Percentiles rank a stretch among this genome's conserved stretches.
These are phyloP conservation scores for Galaxea fascicularis DNA, from an alignment of 92 coral and sea anemone species.

Conservation along the genomic window DNA sequence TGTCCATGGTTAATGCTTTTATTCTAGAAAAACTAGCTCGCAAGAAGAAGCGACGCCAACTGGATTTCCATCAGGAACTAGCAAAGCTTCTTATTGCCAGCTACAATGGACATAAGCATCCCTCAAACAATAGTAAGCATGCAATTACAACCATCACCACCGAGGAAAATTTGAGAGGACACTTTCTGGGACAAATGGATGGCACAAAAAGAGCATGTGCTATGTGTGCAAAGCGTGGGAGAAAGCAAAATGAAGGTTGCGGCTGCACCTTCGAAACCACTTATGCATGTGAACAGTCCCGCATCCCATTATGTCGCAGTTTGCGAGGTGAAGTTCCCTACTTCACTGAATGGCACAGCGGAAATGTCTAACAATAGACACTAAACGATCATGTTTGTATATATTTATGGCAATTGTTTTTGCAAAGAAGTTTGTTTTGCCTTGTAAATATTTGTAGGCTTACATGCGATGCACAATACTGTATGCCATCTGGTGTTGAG, in stretches of 20 bases:
- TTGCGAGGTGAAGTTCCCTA: not conserved
- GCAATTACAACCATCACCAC: slow-evolving; percentile 14
- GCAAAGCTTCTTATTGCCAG: slow-evolving; percentile 17
- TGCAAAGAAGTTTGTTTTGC: no score
- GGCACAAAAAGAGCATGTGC: slow-evolving; percentile 47
- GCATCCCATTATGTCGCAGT: slow-evolving; percentile 35
- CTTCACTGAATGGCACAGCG: not conserved
- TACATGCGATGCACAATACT: no score
- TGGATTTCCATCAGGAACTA: not conserved
- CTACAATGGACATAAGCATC: slow-evolving; percentile 23
- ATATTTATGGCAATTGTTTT: no score
- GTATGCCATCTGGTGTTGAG: no score
- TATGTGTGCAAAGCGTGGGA: slow-evolving; percentile 38
- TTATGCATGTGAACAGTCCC: slow-evolving; percentile 43
- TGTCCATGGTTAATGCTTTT: slow-evolving; percentile 8
- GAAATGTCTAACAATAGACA: no score
- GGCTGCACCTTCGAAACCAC: slow-evolving; percentile 32
- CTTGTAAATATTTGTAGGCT: no score
- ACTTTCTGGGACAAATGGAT: slow-evolving; percentile 12
- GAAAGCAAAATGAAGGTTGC: slow-evolving; percentile 33
- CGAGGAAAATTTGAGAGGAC: slow-evolving; percentile 45
- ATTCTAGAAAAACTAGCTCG: slow-evolving; percentile 2
- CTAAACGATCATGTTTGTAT: no score
- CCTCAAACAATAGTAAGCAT: not conserved
- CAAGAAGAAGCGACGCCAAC: not conserved